Base-by-base conservation (phyloP, 2,888 invertebrate genomes). In the Cantharis rufa region DNA sequence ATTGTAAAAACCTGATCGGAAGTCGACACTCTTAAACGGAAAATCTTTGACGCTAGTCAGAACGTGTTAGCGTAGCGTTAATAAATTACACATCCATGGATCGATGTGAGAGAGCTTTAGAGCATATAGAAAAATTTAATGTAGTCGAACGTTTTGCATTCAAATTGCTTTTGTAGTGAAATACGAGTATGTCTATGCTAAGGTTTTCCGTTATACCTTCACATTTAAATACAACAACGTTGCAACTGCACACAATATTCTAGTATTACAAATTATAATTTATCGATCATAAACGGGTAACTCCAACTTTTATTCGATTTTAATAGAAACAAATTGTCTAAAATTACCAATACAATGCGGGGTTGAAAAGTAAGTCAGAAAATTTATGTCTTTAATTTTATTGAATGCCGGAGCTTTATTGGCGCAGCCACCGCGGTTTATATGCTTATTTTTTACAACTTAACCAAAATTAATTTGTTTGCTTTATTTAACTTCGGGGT, bases 111-210 rank as follows among this genome's bases (percentile, higher is more conserved):
- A 71, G 74, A 62, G 28, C 66, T 48, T 48, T 15, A 71, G 73
- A 73, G 71, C 73, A 77, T 71, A 70, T 73, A 71, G 66, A 73
- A 76, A 77, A 77, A 77, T 77, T 73, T 77, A 73, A 74, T 74
- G 77, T 70, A 73, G 77, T 77, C 70, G 48, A 66, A 66, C 70
- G 69, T 71, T 74, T 77, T 77, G 76, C 70, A 77, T 77, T 77
- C 73, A 32, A 73, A 77, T 70, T 48, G 76, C 64, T 70, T 73
- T 77, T 73, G 16, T 73, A 64, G 70, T 73, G 77, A 77, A 71
- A 24, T 74, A 71, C 70, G 73, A 16, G 21, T 32, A 32, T 64
- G 66, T 70, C 76, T 32, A 68, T 70, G 69, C 73, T 48, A 7
- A 48, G 48, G 48, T 15, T 69, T 75, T 62, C 48, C 71, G 48